Base-by-base conservation (phyloP, 2,113 vertebrate species). In the Neodontobutis hainanensis region DNA sequence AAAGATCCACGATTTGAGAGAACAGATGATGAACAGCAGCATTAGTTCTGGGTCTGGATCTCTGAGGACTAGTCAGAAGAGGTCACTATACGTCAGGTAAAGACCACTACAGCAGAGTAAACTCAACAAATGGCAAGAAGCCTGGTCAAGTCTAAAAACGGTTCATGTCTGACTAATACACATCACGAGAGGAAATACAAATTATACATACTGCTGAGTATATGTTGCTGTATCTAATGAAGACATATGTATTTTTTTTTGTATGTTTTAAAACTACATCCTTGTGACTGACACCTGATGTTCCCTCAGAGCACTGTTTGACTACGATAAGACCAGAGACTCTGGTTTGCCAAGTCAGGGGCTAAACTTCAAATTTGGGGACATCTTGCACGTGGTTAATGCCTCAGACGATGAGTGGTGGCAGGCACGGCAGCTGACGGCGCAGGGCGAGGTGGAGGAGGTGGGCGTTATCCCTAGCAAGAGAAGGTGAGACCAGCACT, bases 1-100 rank as follows among this genome's bases (percentile, higher is more conserved):
- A 4, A 99, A 99, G 93, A 99, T 98, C 85, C 96, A 98, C 88
- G 96, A 99, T 83, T 90, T 98, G 72, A 89, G 97, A 57, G 97
- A 99, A 80, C 97, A 99, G 89, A 98, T 99, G 96, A 99, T 99
- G 97, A 99, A 97, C 90, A 98, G 96, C 90, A 99, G 97, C 89
- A 94, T 99, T 90, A 99, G 96, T 43, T 99, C 97, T 5, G 97
- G 96, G 5, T 98, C 97, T 0, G 97, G 97, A 19, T 98, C 96
- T 42, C 87, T 99, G 78, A 75, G 95, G 83, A 99, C 95, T 69
- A 99, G 93, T 84, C 97, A 98, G 92, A 98, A 98, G 90, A 94
- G 96, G 84, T 98, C 96, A 12, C 88, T 99, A 3, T 98, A 97
- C 73, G 96, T 98, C 92, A 95, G 96, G 97, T 98, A 88, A 4